Evolutionary conservation across 2,113 vertebrate genomes (phyloP).

Genomic region (Esox niger): DNA sequence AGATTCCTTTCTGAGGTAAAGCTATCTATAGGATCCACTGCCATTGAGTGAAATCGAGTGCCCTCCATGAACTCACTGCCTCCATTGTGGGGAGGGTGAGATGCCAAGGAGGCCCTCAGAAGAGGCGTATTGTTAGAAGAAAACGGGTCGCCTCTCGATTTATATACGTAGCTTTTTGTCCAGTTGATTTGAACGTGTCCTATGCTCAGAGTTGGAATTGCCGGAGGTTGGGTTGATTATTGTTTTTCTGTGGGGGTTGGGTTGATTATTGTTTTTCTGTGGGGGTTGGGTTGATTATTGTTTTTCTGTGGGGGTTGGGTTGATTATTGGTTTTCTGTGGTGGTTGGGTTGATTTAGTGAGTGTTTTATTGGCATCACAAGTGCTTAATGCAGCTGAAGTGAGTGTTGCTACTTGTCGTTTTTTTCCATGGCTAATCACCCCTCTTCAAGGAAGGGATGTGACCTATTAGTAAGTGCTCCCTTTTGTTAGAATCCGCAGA

Average conservation of each 20-base stretch:
- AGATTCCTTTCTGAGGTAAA: neutral
- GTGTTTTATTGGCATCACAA: conserved; percentile 45
- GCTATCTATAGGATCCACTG: neutral
- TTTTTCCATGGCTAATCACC: conserved; percentile 23
- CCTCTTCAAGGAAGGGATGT: conserved; percentile 52
- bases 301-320: conserved; percentile 1
- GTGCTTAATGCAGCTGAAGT: conserved; percentile 34
- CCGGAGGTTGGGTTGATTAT: neutral
- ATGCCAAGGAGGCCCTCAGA: conserved; percentile 17
- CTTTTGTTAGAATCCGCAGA: conserved; percentile 44
- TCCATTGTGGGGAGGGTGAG: conserved; percentile 19
- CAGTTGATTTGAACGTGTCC: no score
- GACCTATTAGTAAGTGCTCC: conserved; percentile 48
- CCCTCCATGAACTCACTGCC: conserved; percentile 16
- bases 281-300: conserved; percentile 29
- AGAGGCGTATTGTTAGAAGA: conserved; percentile 10
- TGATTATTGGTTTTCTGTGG: conserved; percentile 14
- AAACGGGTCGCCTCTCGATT: conserved; percentile 5
- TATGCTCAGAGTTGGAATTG: neutral
- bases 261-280: conserved; percentile 11
- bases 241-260: conserved; percentile 17
- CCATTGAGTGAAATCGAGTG: conserved; percentile 1
- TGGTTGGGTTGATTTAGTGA: conserved; percentile 23
- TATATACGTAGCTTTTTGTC: neutral
- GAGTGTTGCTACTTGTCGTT: conserved; percentile 43